Evolutionary conservation across 1,140 invertebrate genomes (phyloP), one percentile per base, ranked within the genome.

Genomic region (Thaumatotibia leucotreta): DNA sequence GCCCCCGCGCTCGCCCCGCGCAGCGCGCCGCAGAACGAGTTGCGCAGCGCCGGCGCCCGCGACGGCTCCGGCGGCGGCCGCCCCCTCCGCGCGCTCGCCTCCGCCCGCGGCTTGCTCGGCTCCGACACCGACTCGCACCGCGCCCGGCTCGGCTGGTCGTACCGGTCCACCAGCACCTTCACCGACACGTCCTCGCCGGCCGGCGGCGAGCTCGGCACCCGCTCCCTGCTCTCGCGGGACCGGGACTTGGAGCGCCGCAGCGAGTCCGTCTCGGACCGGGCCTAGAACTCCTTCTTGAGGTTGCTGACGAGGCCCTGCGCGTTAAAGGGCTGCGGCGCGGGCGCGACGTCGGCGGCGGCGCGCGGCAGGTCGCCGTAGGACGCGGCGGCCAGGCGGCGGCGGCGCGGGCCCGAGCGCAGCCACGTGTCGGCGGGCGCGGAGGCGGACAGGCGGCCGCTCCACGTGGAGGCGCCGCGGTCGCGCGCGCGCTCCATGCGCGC

Each of bases 201-300:
- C 20, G 70, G 68, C 65, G 74, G 66, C 54, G 73, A 68, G 10
- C 68, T 64, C 14, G 75, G 75, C 39, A 72, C 64, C 9, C 69
- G 66, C 4, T 58, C 67, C 24, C 58, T 71, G 62, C 66, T 63
- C 39, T 67, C 67, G 4, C 76, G 72, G 11, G n/a, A 49, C 4
- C 76, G 70, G 9, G 76, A 64, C 27, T 64, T 67, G n/a, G 67
- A 61, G 29, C 69, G 76, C 17, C 75, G 76, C 61, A 62, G 71
- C 72, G 69, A 49, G 69, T 74, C 77, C 33, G 63, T 67, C 45
- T 87, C 93, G 3, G 94, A 95, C 78, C 96, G 96, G 6, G 96
- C 95, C 89, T 97, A 96, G 82, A 97, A 96, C 80, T 96, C 96
- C 83, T 95, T 95, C 86, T 96, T 97, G 64, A 96, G 92, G 91